Base-by-base conservation (phyloP, 2,888 invertebrate species). In the Conops quadrifasciatus region DNA sequence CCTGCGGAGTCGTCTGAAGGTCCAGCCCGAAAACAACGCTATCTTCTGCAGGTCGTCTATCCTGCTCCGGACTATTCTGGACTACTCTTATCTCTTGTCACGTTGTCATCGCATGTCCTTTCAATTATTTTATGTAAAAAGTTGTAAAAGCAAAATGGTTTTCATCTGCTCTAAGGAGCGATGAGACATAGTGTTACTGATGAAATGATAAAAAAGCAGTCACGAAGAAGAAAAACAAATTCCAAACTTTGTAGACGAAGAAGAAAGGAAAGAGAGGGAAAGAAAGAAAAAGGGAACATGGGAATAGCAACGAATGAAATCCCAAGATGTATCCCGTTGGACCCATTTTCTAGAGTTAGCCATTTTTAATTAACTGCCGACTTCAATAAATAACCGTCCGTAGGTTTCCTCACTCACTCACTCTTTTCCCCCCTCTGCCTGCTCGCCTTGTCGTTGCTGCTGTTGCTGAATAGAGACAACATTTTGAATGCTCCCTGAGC, bases 141-240 rank as follows among this genome's bases (percentile, higher is more conserved):
- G 67, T 71, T 68, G 45, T 28, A 64, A 71, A 43, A 67, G 47
- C 56, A 68, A 68, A 64, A 67, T 62, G 62, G 58, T 68, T 56
- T 62, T 56, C 62, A 63, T n/a, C 5, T 36, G 36, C 9, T 36
- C 5, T 36, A 7, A 36, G 9, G 36, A 9, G 9, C 36, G 9
- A 4, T 5, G 30, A 21, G 45, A 62, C 13, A 36, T 30, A 36
- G 26, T 3, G 30, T 1, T 56, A 26, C 26, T 26, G 26, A 24
- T 15, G 56, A 26, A 26, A 26, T 56, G 16, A 56, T 26, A 26
- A 15, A 56, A 56, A 26, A 7, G 19, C 75, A 78, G 75, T 74
- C 75, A 76, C 77, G 80, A 79, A 80, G 78, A 78, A 78, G 78
- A 76, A 78, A 79, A 77, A 19, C 26, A 56, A 56, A 56, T 24